Percentiles rank a stretch among this genome's conserved stretches.
These are phyloP conservation scores for Mus pahari DNA, from an alignment of 2,113 vertebrate genomes.

Conservation along the genomic window DNA sequence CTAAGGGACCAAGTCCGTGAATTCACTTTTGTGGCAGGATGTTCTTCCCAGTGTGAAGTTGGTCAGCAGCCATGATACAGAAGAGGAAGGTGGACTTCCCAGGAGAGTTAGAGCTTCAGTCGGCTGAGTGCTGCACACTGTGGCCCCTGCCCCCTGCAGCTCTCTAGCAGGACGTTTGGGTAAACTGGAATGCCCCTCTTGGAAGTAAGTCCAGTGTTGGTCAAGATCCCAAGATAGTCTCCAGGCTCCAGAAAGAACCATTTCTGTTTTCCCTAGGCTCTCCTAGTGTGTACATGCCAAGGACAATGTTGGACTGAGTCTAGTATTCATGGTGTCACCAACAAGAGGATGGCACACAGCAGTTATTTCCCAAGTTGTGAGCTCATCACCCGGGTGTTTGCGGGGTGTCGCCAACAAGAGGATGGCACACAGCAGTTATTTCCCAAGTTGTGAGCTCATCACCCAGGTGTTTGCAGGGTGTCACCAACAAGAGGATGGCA, in stretches of 20 bases:
- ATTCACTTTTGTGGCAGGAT: rapidly evolving
- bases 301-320: background rate
- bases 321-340: rapidly evolving
- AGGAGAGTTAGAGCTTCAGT: background rate
- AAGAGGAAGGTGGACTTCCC: background rate
- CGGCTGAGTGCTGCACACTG: rapidly evolving
- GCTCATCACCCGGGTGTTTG: background rate
- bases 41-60: background rate
- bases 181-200: background rate
- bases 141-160: rapidly evolving
- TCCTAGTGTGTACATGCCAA: background rate
- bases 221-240: background rate
- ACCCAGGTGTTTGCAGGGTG: background rate
- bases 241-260: background rate
- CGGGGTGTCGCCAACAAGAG: rapidly evolving
- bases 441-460: background rate
- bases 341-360: rapidly evolving
- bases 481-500: rapidly evolving
- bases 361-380: background rate
- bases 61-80: background rate
- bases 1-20: background rate
- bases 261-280: background rate
- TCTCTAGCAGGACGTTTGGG: background rate
- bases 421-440: background rate
- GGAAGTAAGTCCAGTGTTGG: background rate